Evolutionary conservation across 1,140 invertebrate species (phyloP).

Genomic region (Penaeus indicus): DNA sequence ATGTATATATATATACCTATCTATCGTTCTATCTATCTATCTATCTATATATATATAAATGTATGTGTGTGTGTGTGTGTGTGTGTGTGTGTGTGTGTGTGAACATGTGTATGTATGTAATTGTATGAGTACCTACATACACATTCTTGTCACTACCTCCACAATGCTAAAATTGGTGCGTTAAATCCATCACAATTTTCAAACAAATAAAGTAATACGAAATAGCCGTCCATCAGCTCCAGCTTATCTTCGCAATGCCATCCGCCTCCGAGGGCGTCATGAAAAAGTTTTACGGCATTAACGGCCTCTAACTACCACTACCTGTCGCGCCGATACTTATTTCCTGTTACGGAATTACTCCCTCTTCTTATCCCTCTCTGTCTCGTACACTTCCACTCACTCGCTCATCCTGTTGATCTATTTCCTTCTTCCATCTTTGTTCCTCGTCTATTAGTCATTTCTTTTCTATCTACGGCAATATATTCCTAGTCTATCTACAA

Average conservation of each 20-base stretch:
- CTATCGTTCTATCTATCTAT: background rate
- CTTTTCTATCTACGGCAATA: background rate
- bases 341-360: background rate
- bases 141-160: background rate
- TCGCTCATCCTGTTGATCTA: background rate
- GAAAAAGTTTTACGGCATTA: too few relatives aligned
- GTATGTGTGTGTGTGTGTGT: background rate
- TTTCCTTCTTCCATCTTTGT: background rate
- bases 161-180: background rate
- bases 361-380: background rate
- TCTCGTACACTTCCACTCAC: background rate
- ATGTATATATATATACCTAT: constrained; percentile 2
- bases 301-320: background rate
- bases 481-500: too few relatives aligned
- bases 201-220: too few relatives aligned
- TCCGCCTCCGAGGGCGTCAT: too few relatives aligned
- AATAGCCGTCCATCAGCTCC: too few relatives aligned
- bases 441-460: background rate
- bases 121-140: background rate
- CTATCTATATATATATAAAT: constrained; percentile 8
- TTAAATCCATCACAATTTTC: background rate
- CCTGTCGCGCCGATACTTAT: background rate
- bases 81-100: background rate
- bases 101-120: background rate
- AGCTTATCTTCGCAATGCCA: too few relatives aligned